Percentiles rank a stretch among this genome's conserved stretches.
Conservation (phyloP, 2,797 vertebrate genomes). For the Arrhamphus sclerolepis region DNA sequence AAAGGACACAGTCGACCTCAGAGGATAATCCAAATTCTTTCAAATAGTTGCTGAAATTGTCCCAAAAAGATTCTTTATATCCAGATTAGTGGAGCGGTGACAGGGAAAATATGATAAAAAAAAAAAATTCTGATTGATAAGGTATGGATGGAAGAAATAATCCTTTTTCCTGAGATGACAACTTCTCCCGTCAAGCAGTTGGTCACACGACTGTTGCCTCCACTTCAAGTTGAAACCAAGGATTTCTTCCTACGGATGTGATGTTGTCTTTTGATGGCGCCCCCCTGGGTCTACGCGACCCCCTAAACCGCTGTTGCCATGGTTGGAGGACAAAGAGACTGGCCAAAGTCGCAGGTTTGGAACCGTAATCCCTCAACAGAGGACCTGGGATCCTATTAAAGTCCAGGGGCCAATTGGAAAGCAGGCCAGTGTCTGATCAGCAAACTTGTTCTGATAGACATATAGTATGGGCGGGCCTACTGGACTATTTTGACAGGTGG, state of each 20-base stretch:
- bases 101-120: constrained; percentile 7
- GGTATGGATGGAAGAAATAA: constrained; percentile 25
- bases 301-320: constrained; percentile 80
- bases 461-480: constrained; percentile 39
- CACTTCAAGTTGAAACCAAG: constrained; percentile 30
- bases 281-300: constrained; percentile 56
- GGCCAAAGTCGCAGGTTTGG: constrained; percentile 75
- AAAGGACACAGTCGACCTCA: constrained; percentile 49
- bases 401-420: constrained; percentile 80
- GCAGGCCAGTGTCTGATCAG: constrained; percentile 83
- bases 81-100: constrained; percentile 21
- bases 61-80: constrained; percentile 41
- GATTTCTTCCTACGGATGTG: constrained; percentile 46
- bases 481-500: constrained; percentile 49
- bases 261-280: constrained; percentile 54
- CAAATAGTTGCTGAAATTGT: constrained; percentile 36
- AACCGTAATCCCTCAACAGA: constrained; percentile 75
- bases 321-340: constrained; percentile 72
- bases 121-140: constrained; percentile 11
- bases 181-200: constrained; percentile 21
- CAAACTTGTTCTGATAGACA: constrained; percentile 76
- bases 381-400: constrained; percentile 83
- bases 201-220: constrained; percentile 4
- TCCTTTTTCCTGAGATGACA: constrained; percentile 43
- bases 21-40: constrained; percentile 63